A percentile compares a stretch with the other conserved stretches of the same genome.
Evolutionary conservation across 2,113 vertebrate genomes (phyloP).

Genomic region (Baryphthengus martii): DNA sequence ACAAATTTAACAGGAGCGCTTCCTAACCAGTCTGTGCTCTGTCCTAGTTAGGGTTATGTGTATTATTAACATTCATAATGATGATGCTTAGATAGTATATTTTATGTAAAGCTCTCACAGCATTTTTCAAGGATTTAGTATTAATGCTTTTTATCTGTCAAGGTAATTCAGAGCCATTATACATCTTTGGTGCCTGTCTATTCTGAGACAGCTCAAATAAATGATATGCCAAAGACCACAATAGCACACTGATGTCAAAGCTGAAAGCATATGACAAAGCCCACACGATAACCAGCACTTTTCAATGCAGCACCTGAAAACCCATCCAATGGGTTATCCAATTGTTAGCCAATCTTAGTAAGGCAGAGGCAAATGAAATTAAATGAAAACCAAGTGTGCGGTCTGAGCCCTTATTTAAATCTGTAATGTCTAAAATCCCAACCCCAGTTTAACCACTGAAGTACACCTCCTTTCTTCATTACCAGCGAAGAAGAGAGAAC

Average conservation of each 20-base stretch:
- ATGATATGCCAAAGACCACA: background rate
- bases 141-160: background rate
- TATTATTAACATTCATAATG: background rate
- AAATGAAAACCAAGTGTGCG: background rate
- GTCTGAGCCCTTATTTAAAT: background rate
- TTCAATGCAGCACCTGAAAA: background rate
- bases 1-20: background rate
- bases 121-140: background rate
- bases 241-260: background rate
- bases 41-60: background rate
- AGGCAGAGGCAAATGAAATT: background rate
- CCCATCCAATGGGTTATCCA: background rate
- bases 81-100: background rate
- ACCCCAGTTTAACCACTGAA: background rate
- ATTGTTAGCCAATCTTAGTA: background rate
- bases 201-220: background rate
- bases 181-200: background rate
- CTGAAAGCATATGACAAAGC: background rate
- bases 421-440: background rate
- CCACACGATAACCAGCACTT: background rate
- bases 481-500: background rate
- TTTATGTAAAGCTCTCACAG: background rate
- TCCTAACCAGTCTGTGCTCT: background rate
- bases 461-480: background rate
- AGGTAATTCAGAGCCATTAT: background rate